Base-by-base conservation (phyloP, 2,113 vertebrate species). In the Oreochromis tanganicae region DNA sequence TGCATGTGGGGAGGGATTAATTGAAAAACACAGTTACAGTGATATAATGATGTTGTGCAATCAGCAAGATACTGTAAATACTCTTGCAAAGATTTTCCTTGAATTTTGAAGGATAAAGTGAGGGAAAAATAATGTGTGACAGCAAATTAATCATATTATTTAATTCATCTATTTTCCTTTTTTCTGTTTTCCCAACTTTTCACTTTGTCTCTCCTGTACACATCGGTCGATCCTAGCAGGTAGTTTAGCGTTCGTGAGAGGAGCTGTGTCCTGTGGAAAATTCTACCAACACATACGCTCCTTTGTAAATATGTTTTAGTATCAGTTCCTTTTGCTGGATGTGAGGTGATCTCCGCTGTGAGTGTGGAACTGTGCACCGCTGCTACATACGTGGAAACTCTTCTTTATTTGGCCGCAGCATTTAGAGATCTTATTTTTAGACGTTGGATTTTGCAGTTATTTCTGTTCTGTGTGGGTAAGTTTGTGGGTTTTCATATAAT, bases 111-210 rank as follows among this genome's bases (percentile, higher is more conserved):
- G 27, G 71, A 7, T 78, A n/a, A 78, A 32, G 16, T 21, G 34
- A 66, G 61, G 17, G 17, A 21, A 5, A 38, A 21, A 68, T 68
- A 68, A 38, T 38, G 19, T 38, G 34, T 38, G 11, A 68, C 61
- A 0, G 38, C 0, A 68, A 38, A 21, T 21, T 8, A 68, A 38
- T 68, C 34, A 0, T 0, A 68, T 21, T 68, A 13, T 21, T 50
- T 14, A 5, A 9, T 57, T 85, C 10, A n/a, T 34, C 12, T 7
- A 0, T 38, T 17, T 43, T 68, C 7, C 55, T 29, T 17, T 52
- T 48, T 3, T 52, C 17, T 50, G 5, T 19, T 16, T 73, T 73
- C 34, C 41, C 43, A n/a, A 4, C 66, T 13, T 24, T 41, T 80
- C 41, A 11, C 14, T 41, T 0, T 36, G 36, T 54, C 17, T 21